Base-by-base conservation (phyloP, 2,797 vertebrate species). In the Vipera ursinii region DNA sequence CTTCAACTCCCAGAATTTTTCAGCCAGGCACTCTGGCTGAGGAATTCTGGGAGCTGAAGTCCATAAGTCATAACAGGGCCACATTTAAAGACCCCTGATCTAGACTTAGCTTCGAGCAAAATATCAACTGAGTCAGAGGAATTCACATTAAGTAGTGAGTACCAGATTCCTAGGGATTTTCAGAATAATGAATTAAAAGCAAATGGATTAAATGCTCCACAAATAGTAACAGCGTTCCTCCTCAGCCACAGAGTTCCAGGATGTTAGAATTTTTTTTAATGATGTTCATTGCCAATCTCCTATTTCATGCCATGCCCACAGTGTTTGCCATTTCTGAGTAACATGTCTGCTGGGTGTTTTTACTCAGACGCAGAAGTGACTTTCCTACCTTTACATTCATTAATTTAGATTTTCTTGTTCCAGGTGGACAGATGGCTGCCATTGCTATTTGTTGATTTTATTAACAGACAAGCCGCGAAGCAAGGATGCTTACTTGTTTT, bases 81-180 rank as follows among this genome's bases (percentile, higher is more conserved):
- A 51, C 0, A 0, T 6, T 51, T 51, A 7, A 51, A 8, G 6
- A 51, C 7, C 51, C 1, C 51, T 9, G 51, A 10, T 53, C 51
- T 53, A 2, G 48, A 90, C 38, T 89, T 22, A 93, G 91, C 26
- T 87, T 69, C 90, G 92, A 95, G 24, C 32, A 90, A 94, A 93
- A 93, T 87, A 3, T 93, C 91, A 92, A 1, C 44, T 59, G 85
- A 92, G 59, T 90, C 0, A 2, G 28, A 94, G 86, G 51, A 3
- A 24, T 44, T 88, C 60, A 93, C 89, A 24, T 55, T 2, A 15
- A 93, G 3, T 0, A 86, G 73, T 89, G 22, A 90, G 20, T 12
- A 22, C 1, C 1, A 56, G 38, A 92, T 73, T 26, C 88, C 5
- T 7, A 55, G 44, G 92, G 51, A 89, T 85, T 92, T 93, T 10